phyloP scores from a whole-genome alignment of 2,113 vertebrate species.

The Lasiurus borealis region DNA sequence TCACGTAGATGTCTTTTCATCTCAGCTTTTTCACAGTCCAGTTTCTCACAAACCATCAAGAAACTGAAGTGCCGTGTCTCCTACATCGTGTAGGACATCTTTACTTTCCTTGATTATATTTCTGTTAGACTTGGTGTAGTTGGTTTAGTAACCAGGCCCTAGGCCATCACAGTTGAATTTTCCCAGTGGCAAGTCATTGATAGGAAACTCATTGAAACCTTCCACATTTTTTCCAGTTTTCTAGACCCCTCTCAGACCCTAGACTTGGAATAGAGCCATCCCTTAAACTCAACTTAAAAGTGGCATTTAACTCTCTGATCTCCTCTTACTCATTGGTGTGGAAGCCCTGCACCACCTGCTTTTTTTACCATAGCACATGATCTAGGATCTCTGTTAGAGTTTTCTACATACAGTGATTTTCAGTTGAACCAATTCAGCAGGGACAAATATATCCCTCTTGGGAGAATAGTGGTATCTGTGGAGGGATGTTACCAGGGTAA shows the following conservation, averaged over 20 bases:
- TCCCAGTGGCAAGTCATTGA: neutral
- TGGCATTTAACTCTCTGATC: neutral
- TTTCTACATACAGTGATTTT: neutral
- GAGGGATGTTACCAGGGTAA: neutral
- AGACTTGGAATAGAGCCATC: neutral
- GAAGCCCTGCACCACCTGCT: fast-evolving
- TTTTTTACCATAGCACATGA: neutral
- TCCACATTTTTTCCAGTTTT: neutral
- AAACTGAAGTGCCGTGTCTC: neutral
- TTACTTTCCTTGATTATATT: neutral
- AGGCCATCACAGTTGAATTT: neutral
- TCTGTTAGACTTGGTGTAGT: neutral
- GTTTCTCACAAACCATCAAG: neutral
- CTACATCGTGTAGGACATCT: neutral
- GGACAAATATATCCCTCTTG: neutral
- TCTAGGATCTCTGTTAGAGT: neutral
- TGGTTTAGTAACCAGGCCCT: neutral
- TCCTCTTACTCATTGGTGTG: neutral
- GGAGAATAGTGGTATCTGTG: neutral
- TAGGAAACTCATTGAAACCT: neutral
- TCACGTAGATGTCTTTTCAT: neutral
- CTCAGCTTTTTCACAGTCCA: neutral
- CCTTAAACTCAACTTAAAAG: neutral
- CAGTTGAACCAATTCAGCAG: neutral
- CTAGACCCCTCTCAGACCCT: neutral